These are phyloP conservation scores for Corythornis cristatus DNA, from an alignment of 2,113 vertebrate genomes.

Conservation along the genomic window DNA sequence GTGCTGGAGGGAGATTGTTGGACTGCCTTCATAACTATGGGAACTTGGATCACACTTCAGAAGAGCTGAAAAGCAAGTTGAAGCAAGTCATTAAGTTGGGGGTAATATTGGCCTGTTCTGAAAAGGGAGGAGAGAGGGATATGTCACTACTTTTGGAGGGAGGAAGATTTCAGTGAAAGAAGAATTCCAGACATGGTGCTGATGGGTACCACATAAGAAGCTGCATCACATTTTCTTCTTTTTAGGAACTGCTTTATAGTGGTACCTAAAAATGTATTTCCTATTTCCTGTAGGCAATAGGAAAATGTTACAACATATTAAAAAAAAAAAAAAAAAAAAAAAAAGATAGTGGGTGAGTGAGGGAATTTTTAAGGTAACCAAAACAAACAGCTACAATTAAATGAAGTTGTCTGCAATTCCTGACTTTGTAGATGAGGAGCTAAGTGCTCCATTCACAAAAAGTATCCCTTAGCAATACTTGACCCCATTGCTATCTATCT, in stretches of 20 bases:
- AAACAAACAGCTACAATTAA: background rate
- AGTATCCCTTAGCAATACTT: background rate
- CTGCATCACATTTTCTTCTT: background rate
- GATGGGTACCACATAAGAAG: background rate
- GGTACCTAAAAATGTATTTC: too few species aligned
- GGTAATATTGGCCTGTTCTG: background rate
- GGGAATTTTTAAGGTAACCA: too few species aligned
- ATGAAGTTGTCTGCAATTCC: background rate
- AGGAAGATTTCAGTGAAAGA: background rate
- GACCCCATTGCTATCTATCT: background rate
- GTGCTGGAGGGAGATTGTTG: background rate
- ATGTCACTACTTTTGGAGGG: background rate
- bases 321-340: too few species aligned
- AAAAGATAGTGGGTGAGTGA: too few species aligned
- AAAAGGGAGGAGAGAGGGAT: background rate
- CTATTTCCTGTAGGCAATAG: background rate
- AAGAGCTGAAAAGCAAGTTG: slow-evolving; percentile 8
- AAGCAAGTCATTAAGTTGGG: background rate
- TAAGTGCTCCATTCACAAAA: background rate
- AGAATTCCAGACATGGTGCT: background rate
- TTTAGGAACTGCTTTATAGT: background rate
- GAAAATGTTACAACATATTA: background rate
- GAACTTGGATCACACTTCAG: background rate
- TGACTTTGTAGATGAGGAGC: background rate
- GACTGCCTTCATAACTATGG: background rate